Evolutionary conservation across 2,113 vertebrate species (phyloP).

Genomic region (Triplophysa siluroides): DNA sequence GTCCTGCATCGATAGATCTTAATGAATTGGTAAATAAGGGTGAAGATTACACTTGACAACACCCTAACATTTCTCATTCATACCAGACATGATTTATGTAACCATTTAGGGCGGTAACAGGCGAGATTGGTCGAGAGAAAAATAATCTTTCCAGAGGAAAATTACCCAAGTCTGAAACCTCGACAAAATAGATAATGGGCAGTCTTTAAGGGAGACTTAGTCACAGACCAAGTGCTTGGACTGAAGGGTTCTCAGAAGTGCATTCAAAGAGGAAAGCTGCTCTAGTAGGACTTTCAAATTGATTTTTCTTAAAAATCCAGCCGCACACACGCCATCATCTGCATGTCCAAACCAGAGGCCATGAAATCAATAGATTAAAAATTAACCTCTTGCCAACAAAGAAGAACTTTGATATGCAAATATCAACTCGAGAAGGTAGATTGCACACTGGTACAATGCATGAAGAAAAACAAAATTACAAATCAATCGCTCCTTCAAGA

Average conservation of each 20-base stretch:
- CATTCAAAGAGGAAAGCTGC: constrained; percentile 48
- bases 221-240: constrained; percentile 78
- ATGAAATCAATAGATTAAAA: constrained; percentile 65
- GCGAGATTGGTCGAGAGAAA: constrained; percentile 94
- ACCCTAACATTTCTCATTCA: constrained; percentile 99
- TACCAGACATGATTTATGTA: constrained; percentile 99
- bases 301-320: constrained; percentile 51
- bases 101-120: constrained; percentile 99
- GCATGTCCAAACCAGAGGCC: constrained; percentile 50
- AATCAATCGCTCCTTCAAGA: constrained; percentile 71
- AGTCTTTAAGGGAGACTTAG: constrained; percentile 87
- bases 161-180: constrained; percentile 93
- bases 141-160: constrained; percentile 96
- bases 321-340: constrained; percentile 39
- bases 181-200: constrained; percentile 93
- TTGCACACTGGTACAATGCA: constrained; percentile 18
- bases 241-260: constrained; percentile 58
- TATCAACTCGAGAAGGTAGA: constrained; percentile 61
- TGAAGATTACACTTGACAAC: constrained; percentile 99
- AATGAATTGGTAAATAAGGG: constrained; percentile 99
- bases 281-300: constrained; percentile 54
- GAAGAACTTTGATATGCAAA: constrained; percentile 66
- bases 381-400: constrained; percentile 63
- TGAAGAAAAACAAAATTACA: constrained; percentile 21
- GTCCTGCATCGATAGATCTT: constrained; percentile 99